Base-by-base conservation (phyloP, 1,140 invertebrate species). In the Spodoptera frugiperda region DNA sequence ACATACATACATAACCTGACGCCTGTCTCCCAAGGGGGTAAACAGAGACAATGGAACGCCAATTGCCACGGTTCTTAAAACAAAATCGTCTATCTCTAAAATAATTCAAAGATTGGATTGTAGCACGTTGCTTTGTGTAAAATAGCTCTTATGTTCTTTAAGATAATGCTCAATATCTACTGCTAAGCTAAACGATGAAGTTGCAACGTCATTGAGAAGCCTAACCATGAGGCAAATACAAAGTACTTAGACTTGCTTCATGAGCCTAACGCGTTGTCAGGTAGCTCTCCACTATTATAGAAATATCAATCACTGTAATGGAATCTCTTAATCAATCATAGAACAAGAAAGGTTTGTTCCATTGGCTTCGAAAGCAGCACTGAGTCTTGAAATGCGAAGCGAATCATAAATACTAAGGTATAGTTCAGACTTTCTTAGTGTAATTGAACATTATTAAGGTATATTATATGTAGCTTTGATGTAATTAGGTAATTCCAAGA, bases 381-480 rank as follows among this genome's bases (percentile, higher is more conserved):
- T 61, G n/a, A 44, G 30, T 25, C 0, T 25, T 8, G 25, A 12
- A 21, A 46, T 15, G 48, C 59, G 15, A 19, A 25, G 63, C 19
- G 63, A 67, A 67, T 63, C 14, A 49, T 12, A 46, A 67, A 39
- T 2, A 61, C 6, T 61, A 5, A 11, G 4, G 17, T 6, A 65
- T 10, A 21, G 15, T 46, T 48, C 21, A 33, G 11, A 53, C 49
- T 68, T 53, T 53, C 49, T 17, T 21, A 9, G 25, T 68, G 17
- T 30, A 53, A 68, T 68, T 68, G 65, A 68, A 53, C 17, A n/a
- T 68, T 33, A 68, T 68, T 51, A 51, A 25, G 39, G 44, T 65
- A 17, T 14, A 25, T 14, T 53, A 25, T 61, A 44, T 6, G 12
- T n/a, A 61, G 30, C 30, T 14, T 21, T 51, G 12, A 46, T 65